phyloP scores from a whole-genome alignment of 1,140 invertebrate species.

The Brachionus rubens region DNA sequence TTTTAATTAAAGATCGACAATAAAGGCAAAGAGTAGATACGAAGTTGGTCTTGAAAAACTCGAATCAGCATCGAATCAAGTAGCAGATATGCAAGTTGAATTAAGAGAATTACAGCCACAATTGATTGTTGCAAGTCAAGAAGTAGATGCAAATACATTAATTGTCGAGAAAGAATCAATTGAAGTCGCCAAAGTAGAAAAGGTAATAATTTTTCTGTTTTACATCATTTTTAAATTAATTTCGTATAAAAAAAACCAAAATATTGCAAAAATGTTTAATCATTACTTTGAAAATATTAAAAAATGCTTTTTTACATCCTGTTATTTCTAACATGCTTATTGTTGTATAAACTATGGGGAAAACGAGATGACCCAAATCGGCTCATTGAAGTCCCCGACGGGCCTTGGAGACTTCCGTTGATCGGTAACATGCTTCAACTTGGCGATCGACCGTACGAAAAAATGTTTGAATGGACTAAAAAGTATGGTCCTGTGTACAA shows the following conservation, averaged over 20 bases:
- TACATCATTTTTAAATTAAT: neutral
- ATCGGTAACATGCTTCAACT: slow-evolving; percentile 51
- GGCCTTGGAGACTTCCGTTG: slow-evolving; percentile 49
- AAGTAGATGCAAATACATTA: slow-evolving; percentile 92
- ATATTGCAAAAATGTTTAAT: neutral
- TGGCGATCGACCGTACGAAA: slow-evolving; percentile 50
- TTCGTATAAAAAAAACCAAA: neutral
- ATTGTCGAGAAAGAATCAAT: slow-evolving; percentile 69
- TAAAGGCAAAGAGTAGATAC: slow-evolving; percentile 51
- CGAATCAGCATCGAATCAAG: slow-evolving; percentile 65
- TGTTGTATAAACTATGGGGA: neutral
- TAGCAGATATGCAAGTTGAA: slow-evolving; percentile 69
- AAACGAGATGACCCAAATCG: no score
- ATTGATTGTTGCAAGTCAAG: slow-evolving; percentile 80
- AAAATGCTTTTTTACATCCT: no score
- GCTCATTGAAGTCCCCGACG: slow-evolving; percentile 47
- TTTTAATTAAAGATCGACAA: slow-evolving; percentile 26
- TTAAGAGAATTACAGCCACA: slow-evolving; percentile 81
- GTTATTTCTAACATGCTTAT: neutral
- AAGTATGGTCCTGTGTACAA: slow-evolving; percentile 51
- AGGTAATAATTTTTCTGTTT: slow-evolving; percentile 50
- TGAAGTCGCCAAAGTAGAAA: slow-evolving; percentile 61
- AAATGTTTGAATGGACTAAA: slow-evolving; percentile 50
- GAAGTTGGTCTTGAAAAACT: slow-evolving; percentile 63
- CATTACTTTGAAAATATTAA: no score